Base-by-base conservation (phyloP, 2,888 invertebrate genomes). In the Fragum fragum region DNA sequence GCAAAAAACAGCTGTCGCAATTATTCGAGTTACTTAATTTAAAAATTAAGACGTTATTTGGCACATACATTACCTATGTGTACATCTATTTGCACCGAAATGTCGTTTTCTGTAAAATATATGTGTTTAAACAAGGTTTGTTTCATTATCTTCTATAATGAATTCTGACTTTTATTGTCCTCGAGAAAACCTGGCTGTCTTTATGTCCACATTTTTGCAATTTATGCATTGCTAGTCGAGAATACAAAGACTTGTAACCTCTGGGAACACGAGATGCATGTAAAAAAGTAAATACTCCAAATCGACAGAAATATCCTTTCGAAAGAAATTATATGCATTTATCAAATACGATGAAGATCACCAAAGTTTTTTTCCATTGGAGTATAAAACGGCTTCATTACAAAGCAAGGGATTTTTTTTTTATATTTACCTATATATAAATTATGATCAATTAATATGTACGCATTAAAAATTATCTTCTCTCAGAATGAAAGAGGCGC, bases 151-250 rank as follows among this genome's bases (percentile, higher is more conserved):
- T 47, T 47, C 23, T 3, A 7, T 57, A 57, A 57, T 57, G 23
- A 5, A 57, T 57, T 57, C 57, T 26, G 57, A 57, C 57, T 57
- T 21, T 57, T 57, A 57, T 57, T 57, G 57, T 26, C 23, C 14
- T 26, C 26, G 5, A 18, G 23, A 11, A 57, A 57, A 57, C 5
- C 57, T n/a, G 1, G 23, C 21, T 57, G 57, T 57, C 57, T 57
- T 57, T 57, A 57, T 57, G 57, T 26, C 26, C 57, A 57, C 57
- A 57, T 23, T 57, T 21, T 23, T 57, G 57, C 23, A 57, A n/a
- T 57, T 23, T 23, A n/a, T 57, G 57, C 57, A 57, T 57, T 57
- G 23, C 57, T 47, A 3, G n/a, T 16, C 2, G 3, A 47, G 18
- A 47, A 47, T 47, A 47, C 47, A 47, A 47, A 47, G 47, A 3